Conservation (phyloP, 2,888 invertebrate genomes). For the Mechanitis mazaeus region DNA sequence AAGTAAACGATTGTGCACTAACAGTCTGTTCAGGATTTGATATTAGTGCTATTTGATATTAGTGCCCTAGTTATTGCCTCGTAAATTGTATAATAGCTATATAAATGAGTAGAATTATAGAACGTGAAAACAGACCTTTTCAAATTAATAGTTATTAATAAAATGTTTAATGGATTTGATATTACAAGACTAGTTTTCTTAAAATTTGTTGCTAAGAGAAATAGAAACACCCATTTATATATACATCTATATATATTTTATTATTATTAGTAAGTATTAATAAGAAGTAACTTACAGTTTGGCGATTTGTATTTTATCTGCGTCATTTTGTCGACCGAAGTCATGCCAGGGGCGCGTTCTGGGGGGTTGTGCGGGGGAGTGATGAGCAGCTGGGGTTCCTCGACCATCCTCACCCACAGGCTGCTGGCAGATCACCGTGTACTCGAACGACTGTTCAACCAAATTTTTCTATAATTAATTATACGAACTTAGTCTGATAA, state of each 20-base stretch:
- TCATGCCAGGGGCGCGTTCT: conserved; percentile 95
- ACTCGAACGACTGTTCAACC: conserved; percentile 89
- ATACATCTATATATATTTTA: background rate
- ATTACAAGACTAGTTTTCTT: too few relatives aligned
- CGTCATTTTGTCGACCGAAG: conserved; percentile 94
- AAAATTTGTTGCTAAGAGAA: too few relatives aligned
- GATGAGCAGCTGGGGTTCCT: conserved; percentile 78
- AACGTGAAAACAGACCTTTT: too few relatives aligned
- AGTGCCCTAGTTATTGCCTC: too few relatives aligned
- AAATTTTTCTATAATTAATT: background rate
- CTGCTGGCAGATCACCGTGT: conserved; percentile 91
- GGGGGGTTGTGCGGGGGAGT: conserved; percentile 77
- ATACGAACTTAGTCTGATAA: background rate
- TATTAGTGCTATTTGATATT: too few relatives aligned
- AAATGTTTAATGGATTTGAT: too few relatives aligned
- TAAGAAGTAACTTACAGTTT: conserved; percentile 88
- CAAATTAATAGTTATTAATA: too few relatives aligned
- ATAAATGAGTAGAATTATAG: too few relatives aligned
- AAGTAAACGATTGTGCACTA: too few relatives aligned
- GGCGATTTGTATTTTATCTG: conserved; percentile 97
- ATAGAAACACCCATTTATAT: background rate
- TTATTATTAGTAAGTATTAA: background rate
- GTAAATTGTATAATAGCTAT: too few relatives aligned
- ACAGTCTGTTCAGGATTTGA: too few relatives aligned
- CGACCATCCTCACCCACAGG: conserved; percentile 77